Percentiles rank a stretch among this genome's conserved stretches.
phyloP scores from a whole-genome alignment of 2,888 invertebrate species.

The Netelia fuscicornis region DNA sequence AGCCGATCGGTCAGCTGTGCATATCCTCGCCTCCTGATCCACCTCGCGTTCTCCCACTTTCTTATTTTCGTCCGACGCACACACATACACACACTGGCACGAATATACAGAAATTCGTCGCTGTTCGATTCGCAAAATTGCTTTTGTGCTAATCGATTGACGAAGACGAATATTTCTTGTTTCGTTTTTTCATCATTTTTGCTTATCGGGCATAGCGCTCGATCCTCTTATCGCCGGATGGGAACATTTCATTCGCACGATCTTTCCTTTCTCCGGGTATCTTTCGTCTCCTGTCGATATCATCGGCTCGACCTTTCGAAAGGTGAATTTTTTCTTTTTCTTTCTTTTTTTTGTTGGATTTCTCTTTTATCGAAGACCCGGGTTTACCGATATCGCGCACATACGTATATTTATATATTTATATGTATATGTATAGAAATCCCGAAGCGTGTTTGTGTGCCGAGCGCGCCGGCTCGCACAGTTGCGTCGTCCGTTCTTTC shows the following conservation, averaged over 20 bases:
- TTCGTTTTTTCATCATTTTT: not conserved
- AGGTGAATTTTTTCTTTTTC: not conserved
- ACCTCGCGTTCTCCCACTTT: not conserved
- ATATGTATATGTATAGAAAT: not conserved
- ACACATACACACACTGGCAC: no score
- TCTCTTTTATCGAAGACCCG: not conserved
- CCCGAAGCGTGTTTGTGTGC: not conserved
- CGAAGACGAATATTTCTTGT: not conserved
- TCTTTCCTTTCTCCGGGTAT: not conserved
- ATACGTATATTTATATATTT: no score
- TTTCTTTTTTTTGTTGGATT: not conserved
- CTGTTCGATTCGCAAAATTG: no score
- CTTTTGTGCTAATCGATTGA: not conserved
- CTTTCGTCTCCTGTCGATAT: slow-evolving; percentile 5
- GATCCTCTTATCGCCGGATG: not conserved
- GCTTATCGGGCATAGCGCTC: not conserved
- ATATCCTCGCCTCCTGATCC: slow-evolving; percentile 53
- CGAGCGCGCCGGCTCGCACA: slow-evolving; percentile 37
- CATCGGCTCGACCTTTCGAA: not conserved
- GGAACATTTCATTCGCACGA: not conserved
- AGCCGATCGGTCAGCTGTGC: slow-evolving; percentile 67
- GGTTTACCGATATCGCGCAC: not conserved
- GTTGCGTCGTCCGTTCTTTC: slow-evolving; percentile 45
- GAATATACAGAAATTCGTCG: not conserved
- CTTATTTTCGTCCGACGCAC: slow-evolving; percentile 14